Evolutionary conservation across 2,797 vertebrate species (phyloP).

Genomic region (Myiotriccus ornatus): DNA sequence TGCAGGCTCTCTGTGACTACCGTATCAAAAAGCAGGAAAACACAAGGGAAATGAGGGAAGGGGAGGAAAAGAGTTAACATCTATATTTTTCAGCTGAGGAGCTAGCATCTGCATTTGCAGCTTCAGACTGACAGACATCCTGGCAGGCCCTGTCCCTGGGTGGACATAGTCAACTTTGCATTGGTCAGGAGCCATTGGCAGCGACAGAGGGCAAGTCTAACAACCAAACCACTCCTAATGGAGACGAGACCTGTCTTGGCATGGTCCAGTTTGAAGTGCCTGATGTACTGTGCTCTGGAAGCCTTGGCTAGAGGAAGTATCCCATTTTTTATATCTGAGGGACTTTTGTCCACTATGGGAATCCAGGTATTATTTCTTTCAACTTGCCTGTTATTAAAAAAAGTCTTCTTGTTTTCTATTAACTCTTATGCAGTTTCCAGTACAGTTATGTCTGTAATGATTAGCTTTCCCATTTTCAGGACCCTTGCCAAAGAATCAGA

Average conservation of each 20-base stretch:
- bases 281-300: not conserved
- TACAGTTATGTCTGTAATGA: not conserved
- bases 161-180: not conserved
- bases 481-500: not conserved
- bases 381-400: not conserved
- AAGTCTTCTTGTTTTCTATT: not conserved
- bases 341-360: not conserved
- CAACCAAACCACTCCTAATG: not conserved
- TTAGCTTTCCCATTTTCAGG: not conserved
- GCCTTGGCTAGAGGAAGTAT: not conserved
- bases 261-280: not conserved
- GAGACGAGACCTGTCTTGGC: not conserved
- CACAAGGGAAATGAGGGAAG: not conserved
- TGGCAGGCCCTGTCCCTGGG: not conserved
- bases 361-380: not conserved
- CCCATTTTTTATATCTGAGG: not conserved
- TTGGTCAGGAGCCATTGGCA: not conserved
- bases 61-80: not conserved
- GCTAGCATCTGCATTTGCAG: not conserved
- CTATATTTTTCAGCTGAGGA: not conserved
- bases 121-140: not conserved
- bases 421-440: accelerated
- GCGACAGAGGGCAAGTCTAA: not conserved
- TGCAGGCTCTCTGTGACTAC: not conserved
- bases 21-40: not conserved